phyloP scores from a whole-genome alignment of 2,888 invertebrate species.

The Ochlodes sylvanus region DNA sequence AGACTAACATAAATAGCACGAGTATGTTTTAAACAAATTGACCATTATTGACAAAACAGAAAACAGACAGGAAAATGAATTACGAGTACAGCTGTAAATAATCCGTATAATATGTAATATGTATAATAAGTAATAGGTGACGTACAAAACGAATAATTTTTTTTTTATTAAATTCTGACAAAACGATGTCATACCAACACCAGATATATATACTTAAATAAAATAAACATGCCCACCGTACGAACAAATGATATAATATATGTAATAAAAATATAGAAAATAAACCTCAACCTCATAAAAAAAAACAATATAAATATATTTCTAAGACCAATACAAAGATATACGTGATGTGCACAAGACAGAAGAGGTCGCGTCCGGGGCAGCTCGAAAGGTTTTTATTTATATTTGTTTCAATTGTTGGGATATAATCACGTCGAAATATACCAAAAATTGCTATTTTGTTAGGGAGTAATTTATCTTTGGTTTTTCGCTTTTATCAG shows the following conservation, averaged over 20 bases:
- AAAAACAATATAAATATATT: slow-evolving; percentile 53
- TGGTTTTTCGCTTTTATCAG: too few species aligned
- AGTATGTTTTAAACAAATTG: background rate
- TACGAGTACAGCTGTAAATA: background rate
- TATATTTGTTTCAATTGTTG: too few species aligned
- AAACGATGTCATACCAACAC: slow-evolving; percentile 82
- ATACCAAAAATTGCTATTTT: too few species aligned
- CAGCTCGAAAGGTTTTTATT: slow-evolving; percentile 42
- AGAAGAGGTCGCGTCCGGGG: slow-evolving; percentile 58
- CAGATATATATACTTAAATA: slow-evolving; percentile 53
- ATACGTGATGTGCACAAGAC: slow-evolving; percentile 69
- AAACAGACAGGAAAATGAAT: slow-evolving; percentile 1
- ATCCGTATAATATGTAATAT: background rate
- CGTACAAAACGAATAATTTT: background rate
- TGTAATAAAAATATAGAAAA: slow-evolving; percentile 53
- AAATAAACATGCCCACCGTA: slow-evolving; percentile 50
- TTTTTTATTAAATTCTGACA: slow-evolving; percentile 5
- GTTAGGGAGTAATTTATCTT: too few species aligned
- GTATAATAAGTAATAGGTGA: background rate
- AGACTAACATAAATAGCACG: background rate
- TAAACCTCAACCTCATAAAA: slow-evolving; percentile 62
- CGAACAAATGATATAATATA: slow-evolving; percentile 46
- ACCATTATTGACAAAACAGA: background rate
- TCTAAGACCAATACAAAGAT: slow-evolving; percentile 56
- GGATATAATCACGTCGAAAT: too few species aligned